These are phyloP conservation scores for Drosophila azteca DNA, from an alignment of 1,140 invertebrate genomes.

Conservation along the genomic window DNA sequence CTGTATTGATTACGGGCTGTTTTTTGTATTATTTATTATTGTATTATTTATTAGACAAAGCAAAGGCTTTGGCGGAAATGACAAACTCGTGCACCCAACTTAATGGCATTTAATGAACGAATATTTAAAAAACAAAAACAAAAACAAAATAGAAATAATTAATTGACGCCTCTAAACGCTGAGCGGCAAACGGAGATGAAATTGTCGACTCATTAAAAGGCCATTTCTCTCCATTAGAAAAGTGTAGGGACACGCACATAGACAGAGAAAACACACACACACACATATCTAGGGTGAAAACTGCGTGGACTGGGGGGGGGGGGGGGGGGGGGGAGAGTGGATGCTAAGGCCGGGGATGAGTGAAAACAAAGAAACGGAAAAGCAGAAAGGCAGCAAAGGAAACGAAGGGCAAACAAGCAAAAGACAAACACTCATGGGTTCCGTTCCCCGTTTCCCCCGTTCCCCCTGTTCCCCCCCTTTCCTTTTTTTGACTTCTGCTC, in stretches of 20 bases:
- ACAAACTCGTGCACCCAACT: background rate
- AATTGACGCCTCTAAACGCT: slow-evolving; percentile 45
- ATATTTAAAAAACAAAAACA: slow-evolving; percentile 6
- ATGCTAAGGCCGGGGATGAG: slow-evolving; percentile 6
- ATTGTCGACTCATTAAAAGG: slow-evolving; percentile 77
- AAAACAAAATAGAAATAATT: slow-evolving; percentile 7
- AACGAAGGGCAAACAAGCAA: slow-evolving; percentile 60
- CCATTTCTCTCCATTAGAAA: slow-evolving; percentile 74
- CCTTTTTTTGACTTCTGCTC: slow-evolving; percentile 23
- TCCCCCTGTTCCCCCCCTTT: too few relatives aligned
- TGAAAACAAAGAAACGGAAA: slow-evolving; percentile 35
- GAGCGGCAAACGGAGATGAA: slow-evolving; percentile 49
- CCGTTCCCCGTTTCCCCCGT: too few relatives aligned
- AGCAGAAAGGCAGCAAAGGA: slow-evolving; percentile 38
- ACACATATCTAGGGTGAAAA: slow-evolving; percentile 1
- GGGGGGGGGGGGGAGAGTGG: too few relatives aligned
- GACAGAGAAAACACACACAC: background rate
- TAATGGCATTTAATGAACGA: slow-evolving; percentile 33
- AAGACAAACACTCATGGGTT: slow-evolving; percentile 73
- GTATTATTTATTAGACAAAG: slow-evolving; percentile 1
- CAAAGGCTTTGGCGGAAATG: slow-evolving; percentile 2
- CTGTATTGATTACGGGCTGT: too few relatives aligned
- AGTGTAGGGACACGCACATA: background rate
- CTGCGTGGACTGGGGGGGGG: background rate
- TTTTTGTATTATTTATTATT: background rate